These are phyloP conservation scores for Rousettus leschenaultii DNA, from an alignment of 2,113 vertebrate species.

Conservation along the genomic window DNA sequence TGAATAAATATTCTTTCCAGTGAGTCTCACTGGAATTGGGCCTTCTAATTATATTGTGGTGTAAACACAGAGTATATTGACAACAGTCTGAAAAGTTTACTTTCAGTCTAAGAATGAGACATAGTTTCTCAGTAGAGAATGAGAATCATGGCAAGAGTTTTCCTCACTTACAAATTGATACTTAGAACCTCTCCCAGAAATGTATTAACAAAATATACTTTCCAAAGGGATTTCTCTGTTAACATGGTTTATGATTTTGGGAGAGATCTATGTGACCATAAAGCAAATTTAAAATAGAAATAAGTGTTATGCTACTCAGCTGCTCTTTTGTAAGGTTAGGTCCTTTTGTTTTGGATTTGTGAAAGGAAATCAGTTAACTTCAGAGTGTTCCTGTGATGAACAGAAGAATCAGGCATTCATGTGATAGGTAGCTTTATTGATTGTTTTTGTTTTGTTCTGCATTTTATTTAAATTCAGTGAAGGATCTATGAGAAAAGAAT, in stretches of 20 bases:
- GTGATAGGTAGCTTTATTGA: not conserved
- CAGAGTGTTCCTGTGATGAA: not conserved
- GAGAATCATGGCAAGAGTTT: not conserved
- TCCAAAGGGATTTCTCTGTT: not conserved
- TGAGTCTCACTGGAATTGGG: not conserved
- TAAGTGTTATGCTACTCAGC: not conserved
- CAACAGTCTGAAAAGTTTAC: not conserved
- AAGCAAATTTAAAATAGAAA: not conserved
- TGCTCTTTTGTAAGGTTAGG: not conserved
- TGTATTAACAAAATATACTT: not conserved
- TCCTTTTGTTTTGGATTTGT: not conserved
- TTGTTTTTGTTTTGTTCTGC: not conserved
- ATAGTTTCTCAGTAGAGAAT: not conserved
- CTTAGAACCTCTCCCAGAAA: not conserved
- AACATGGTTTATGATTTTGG: not conserved
- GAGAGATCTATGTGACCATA: not conserved
- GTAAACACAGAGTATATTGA: conserved; percentile 19
- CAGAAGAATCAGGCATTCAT: not conserved
- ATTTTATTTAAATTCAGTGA: conserved; percentile 10
- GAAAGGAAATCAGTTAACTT: not conserved
- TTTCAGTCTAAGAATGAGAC: not conserved
- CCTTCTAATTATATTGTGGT: not conserved
- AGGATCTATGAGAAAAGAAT: not conserved
- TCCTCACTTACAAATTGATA: not conserved
- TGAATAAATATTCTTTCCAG: not conserved